phyloP scores from a whole-genome alignment of 2,797 vertebrate genomes.

The Coregonus sp. region DNA sequence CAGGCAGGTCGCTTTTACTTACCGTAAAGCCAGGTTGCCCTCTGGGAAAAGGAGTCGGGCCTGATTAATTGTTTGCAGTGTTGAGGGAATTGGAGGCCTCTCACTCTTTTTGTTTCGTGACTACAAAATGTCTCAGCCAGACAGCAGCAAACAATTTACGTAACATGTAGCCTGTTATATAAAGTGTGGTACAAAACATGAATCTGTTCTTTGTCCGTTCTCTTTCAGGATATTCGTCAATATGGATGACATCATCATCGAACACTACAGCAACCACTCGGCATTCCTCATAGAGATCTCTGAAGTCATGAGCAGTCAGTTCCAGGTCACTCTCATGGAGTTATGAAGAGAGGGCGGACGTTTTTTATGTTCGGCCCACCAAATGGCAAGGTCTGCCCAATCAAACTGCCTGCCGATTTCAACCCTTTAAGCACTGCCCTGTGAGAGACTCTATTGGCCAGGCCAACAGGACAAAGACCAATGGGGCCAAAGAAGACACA shows the following conservation, averaged over 20 bases:
- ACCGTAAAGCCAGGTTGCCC: conserved; percentile 38
- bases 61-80: not conserved
- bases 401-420: conserved; percentile 32
- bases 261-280: conserved; percentile 96
- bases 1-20: conserved; percentile 36
- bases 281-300: conserved; percentile 92
- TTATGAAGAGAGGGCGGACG: conserved; percentile 73
- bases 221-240: conserved; percentile 88
- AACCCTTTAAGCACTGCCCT: conserved; percentile 61
- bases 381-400: conserved; percentile 26
- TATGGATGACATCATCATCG: conserved; percentile 97
- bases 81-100: not conserved
- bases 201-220: not conserved
- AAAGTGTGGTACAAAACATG: not conserved
- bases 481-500: conserved; percentile 33
- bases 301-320: conserved; percentile 78
- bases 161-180: not conserved
- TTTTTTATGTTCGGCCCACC: not conserved
- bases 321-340: conserved; percentile 92
- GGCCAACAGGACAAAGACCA: conserved; percentile 27
- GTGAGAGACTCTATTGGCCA: conserved; percentile 46
- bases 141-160: not conserved
- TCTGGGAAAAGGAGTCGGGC: not conserved
- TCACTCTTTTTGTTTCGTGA: not conserved
- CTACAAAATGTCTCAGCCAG: not conserved